Percentiles rank a stretch among this genome's conserved stretches.
Evolutionary conservation across 2,888 invertebrate genomes (phyloP).

Genomic region (Hemistola chrysoprasaria): DNA sequence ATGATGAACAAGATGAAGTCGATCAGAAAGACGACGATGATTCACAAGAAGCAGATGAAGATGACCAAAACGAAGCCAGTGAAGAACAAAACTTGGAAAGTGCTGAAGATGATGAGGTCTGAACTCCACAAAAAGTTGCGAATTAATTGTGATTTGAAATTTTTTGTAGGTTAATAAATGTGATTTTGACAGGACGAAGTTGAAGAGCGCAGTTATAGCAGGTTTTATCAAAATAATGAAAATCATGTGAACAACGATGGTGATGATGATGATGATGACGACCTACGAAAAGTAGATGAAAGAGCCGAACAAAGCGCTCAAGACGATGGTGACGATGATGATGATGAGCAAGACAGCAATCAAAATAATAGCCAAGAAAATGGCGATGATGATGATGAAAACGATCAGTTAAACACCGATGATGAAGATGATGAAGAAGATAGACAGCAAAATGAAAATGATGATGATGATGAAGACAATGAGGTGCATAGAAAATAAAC

Average conservation of each 20-base stretch:
- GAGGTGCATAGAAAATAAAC: constrained; percentile 50
- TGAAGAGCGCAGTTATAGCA: constrained; percentile 34
- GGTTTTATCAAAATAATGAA: constrained; percentile 33
- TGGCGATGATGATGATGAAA: constrained; percentile 29
- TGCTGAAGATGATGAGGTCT: constrained; percentile 40
- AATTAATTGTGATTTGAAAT: too few species aligned
- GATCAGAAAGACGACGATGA: constrained; percentile 34
- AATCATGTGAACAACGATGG: constrained; percentile 36
- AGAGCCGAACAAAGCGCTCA: constrained; percentile 41
- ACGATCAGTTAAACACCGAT: constrained; percentile 32
- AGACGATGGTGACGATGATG: constrained; percentile 40
- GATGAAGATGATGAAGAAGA: constrained; percentile 31
- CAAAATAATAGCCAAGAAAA: constrained; percentile 10
- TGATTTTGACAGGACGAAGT: constrained; percentile 36
- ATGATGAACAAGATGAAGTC: constrained; percentile 35
- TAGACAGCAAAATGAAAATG: constrained; percentile 20
- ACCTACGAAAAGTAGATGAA: constrained; percentile 39
- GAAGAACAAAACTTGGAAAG: constrained; percentile 38
- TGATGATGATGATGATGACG: constrained; percentile 40
- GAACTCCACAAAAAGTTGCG: constrained; percentile 17
- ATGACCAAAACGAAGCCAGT: constrained; percentile 43
- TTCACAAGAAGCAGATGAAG: constrained; percentile 38
- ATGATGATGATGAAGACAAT: constrained; percentile 38
- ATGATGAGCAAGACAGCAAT: constrained; percentile 20
- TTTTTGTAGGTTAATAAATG: constrained; percentile 4